phyloP scores from a whole-genome alignment of 2,888 invertebrate species.

The Drosophila anomalipes region DNA sequence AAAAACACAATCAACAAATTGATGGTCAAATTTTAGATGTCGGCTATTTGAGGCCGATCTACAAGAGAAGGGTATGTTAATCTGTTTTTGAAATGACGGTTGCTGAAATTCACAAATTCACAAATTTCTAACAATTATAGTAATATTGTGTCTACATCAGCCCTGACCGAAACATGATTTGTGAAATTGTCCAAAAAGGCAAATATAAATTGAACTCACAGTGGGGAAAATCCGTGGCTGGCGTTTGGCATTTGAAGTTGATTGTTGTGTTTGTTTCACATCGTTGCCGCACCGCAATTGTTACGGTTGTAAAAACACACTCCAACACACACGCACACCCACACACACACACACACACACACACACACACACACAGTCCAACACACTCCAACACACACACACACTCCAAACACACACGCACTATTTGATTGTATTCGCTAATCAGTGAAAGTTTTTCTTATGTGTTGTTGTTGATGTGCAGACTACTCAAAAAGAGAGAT shows the following conservation, averaged over 20 bases:
- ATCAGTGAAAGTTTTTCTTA: conserved; percentile 42
- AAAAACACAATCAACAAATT: not conserved
- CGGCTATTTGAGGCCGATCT: not conserved
- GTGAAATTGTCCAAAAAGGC: not conserved
- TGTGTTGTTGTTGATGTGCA: conserved; percentile 21
- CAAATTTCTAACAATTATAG: not conserved
- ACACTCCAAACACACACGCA: not conserved
- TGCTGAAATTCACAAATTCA: not conserved
- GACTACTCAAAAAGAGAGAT: conserved; percentile 19
- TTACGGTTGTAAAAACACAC: conserved; percentile 1
- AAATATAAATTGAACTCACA: not conserved
- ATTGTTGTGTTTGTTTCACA: conserved; percentile 1
- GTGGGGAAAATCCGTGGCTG: not conserved
- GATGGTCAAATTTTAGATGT: not conserved
- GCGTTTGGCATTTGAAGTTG: not conserved
- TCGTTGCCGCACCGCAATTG: conserved; percentile 1
- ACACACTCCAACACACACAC: not conserved
- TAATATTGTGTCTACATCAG: not conserved
- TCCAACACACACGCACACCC: no score
- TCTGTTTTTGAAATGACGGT: not conserved
- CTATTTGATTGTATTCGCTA: conserved; percentile 5
- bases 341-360: not conserved
- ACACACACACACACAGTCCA: no score
- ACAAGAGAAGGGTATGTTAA: not conserved
- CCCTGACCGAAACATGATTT: not conserved